Percentiles rank a stretch among this genome's conserved stretches.
Conservation (phyloP, 2,797 vertebrate genomes). For the Gobio occitaniae region DNA sequence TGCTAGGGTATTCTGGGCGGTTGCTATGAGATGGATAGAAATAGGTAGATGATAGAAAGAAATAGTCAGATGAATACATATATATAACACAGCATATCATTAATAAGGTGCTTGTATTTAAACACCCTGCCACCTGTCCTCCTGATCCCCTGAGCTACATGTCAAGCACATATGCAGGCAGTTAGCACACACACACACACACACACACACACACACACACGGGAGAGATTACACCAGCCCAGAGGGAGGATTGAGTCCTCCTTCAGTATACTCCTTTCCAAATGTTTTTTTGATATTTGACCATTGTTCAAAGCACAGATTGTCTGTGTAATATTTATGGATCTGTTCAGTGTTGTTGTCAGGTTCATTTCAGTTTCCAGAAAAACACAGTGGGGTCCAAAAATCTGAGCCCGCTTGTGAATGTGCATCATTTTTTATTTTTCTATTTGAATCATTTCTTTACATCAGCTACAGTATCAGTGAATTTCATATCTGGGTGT, state of each 20-base stretch:
- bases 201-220: slow-evolving; percentile 37
- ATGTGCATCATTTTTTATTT: neutral
- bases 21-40: too few species aligned
- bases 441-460: neutral
- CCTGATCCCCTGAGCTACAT: slow-evolving; percentile 2
- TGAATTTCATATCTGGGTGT: neutral
- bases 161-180: slow-evolving; percentile 52
- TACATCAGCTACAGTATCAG: neutral
- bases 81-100: too few species aligned
- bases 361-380: slow-evolving; percentile 65
- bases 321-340: slow-evolving; percentile 21
- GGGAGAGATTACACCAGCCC: slow-evolving; percentile 46
- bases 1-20: too few species aligned
- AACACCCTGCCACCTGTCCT: slow-evolving; percentile 12
- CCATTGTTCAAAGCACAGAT: slow-evolving; percentile 33
- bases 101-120: slow-evolving; percentile 17
- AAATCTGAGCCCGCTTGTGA: neutral
- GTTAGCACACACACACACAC: slow-evolving; percentile 53
- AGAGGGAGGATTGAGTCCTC: slow-evolving; percentile 10
- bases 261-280: slow-evolving; percentile 44
- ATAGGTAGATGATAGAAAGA: too few species aligned
- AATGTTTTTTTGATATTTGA: slow-evolving; percentile 59
- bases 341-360: slow-evolving; percentile 51
- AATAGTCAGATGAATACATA: too few species aligned
- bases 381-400: neutral